Conservation (phyloP, 2,113 vertebrate species). For the Antechinus flavipes region DNA sequence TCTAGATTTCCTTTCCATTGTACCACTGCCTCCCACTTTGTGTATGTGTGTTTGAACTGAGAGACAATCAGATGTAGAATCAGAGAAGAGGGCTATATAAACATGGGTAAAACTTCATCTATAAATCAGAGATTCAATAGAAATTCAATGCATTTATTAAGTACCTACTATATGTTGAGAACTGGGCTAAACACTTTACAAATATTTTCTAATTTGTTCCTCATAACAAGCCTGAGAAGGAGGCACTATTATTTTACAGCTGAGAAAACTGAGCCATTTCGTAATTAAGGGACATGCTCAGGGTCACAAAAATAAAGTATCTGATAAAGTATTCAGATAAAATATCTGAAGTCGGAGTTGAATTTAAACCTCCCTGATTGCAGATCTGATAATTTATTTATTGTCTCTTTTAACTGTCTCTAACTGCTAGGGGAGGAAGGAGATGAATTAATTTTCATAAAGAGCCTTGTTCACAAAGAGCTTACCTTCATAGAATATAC, state of each 20-base stretch:
- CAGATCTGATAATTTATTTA: no score
- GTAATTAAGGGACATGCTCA: not conserved
- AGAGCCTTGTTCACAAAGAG: no score
- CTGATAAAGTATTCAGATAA: not conserved
- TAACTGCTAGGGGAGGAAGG: no score
- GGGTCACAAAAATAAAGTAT: not conserved
- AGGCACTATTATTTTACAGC: not conserved
- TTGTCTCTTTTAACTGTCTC: no score
- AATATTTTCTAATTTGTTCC: not conserved
- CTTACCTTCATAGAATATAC: no score
- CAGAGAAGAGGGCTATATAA: not conserved
- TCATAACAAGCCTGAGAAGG: not conserved
- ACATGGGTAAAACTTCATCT: not conserved
- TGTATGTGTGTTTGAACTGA: not conserved
- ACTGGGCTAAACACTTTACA: not conserved
- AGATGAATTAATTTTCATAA: no score
- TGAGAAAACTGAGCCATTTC: not conserved
- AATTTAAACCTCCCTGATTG: not conserved
- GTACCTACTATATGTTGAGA: no score
- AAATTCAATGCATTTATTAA: no score
- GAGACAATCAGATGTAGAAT: not conserved
- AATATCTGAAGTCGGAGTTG: not conserved
- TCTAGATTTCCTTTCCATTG: not conserved
- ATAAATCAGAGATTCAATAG: not conserved
- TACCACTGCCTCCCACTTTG: not conserved